Evolutionary conservation across 1,140 invertebrate species (phyloP).

Genomic region (Chionoecetes opilio): DNA sequence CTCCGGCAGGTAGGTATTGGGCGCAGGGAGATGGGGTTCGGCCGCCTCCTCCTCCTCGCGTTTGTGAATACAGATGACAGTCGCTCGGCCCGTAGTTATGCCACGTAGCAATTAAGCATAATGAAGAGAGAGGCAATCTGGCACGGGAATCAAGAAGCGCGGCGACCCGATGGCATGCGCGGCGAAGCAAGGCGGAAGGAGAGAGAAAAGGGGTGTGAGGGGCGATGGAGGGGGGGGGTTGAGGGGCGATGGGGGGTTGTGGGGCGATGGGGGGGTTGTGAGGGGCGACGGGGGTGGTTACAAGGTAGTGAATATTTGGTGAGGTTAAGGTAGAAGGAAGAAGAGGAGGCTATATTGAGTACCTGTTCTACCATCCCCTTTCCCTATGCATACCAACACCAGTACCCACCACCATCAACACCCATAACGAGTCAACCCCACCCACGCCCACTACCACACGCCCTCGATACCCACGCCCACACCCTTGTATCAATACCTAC

Average conservation of each 20-base stretch:
- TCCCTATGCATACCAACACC: not conserved
- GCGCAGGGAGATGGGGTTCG: not conserved
- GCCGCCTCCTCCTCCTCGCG: not conserved
- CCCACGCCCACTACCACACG: not conserved
- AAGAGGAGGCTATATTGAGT: not conserved
- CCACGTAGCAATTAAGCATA: slow-evolving; percentile 71
- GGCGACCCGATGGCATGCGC: not conserved
- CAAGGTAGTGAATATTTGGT: not conserved
- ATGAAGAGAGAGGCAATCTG: slow-evolving; percentile 61
- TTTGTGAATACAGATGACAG: slow-evolving; percentile 65
- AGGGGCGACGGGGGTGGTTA: not conserved
- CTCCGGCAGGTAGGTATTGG: too few relatives aligned
- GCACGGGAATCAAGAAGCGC: slow-evolving; percentile 46
- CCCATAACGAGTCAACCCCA: not conserved
- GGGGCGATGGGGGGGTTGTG: not conserved
- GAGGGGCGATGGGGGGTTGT: not conserved
- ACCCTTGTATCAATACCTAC: not conserved
- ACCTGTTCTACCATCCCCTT: not conserved
- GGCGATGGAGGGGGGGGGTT: not conserved
- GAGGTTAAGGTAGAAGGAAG: not conserved
- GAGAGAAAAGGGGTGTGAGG: not conserved
- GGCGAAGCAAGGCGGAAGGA: not conserved
- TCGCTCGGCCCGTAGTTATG: slow-evolving; percentile 49
- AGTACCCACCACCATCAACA: not conserved
- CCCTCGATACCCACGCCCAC: not conserved